Conservation (phyloP, 2,888 invertebrate species). For the Cartodere bifasciata region DNA sequence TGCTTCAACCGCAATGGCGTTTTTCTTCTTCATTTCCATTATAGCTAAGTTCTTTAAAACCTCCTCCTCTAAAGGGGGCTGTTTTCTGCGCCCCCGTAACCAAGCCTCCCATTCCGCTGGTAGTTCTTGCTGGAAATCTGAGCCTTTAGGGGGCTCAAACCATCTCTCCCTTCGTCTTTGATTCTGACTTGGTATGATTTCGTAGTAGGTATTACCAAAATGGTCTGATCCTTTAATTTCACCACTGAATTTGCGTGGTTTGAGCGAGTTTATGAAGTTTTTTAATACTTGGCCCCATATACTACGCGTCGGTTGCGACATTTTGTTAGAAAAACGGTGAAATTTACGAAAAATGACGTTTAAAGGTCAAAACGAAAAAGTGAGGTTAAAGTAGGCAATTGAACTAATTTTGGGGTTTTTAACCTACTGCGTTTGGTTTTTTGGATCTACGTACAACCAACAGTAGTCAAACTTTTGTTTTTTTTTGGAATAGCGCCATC, state of each 20-base stretch:
- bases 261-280: slow-evolving; percentile 52
- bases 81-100: slow-evolving; percentile 49
- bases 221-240: slow-evolving; percentile 58
- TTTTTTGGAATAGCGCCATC: no score
- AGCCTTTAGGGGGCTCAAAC: slow-evolving; percentile 54
- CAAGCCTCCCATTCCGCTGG: slow-evolving; percentile 85
- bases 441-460: no score
- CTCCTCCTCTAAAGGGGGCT: slow-evolving; percentile 64
- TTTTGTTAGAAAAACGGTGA: slow-evolving; percentile 14
- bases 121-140: slow-evolving; percentile 57
- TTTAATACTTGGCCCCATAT: slow-evolving; percentile 37
- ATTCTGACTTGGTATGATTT: slow-evolving; percentile 59
- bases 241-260: slow-evolving; percentile 41
- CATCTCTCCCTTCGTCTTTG: slow-evolving; percentile 55
- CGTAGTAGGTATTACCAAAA: slow-evolving; percentile 71
- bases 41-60: slow-evolving; percentile 55
- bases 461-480: no score
- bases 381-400: no score
- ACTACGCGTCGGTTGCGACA: slow-evolving; percentile 26
- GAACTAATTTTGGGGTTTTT: no score
- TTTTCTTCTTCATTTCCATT: slow-evolving; percentile 58
- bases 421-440: no score
- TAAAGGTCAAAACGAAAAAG: no score
- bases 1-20: slow-evolving; percentile 56
- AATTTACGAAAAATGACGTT: no score